Evolutionary conservation across 2,797 vertebrate genomes (phyloP), one percentile per base, ranked within the genome.

Genomic region (Myripristis jacobus): DNA sequence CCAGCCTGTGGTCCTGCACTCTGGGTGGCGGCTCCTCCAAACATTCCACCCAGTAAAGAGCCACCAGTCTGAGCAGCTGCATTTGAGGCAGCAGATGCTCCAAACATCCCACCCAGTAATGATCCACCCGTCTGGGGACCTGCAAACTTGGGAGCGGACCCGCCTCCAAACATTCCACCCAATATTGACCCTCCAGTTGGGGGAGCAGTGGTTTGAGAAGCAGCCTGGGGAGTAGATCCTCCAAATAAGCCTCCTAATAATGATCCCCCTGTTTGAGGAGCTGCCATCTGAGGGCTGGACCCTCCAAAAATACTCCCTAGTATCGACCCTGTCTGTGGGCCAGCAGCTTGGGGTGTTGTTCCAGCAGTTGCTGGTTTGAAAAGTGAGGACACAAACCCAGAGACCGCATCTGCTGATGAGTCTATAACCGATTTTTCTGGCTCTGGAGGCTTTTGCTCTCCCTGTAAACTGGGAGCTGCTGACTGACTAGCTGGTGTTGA

Each of bases 331-430:
- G 65, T 88, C 88, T 77, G 95, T 86, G 75, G 90, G 80, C 62
- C 80, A 78, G 66, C 82, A 87, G 76, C 86, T 92, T 71, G 96
- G 75, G 68, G 9, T 65, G 80, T 7, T 58, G 53, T 53, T 73
- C 56, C 84, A 75, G 57, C 25, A 77, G 77, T 34, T 65, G 84
- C 47, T 70, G 87, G 86, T 79, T 92, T 94, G 73, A 95, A 93
- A 65, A 93, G 83, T 2, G 92, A 81, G 52, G 93, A 95, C 92
- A 97, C 90, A 73, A 98, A 96, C 24, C 94, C 95, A 82, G 96
- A 94, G 84, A 98, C 92, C 73, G 94, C 91, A 86, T 97, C 96
- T 81, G 93, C 89, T 64, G 96, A 93, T 65, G 95, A 93, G 68
- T 94, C 93, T 54, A 93, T 77, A 6, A 93, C 71, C 0, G 93